Percentiles rank a stretch among this genome's conserved stretches.
Evolutionary conservation across 2,888 invertebrate genomes (phyloP).

Genomic region (Drepanosiphum platanoidis): DNA sequence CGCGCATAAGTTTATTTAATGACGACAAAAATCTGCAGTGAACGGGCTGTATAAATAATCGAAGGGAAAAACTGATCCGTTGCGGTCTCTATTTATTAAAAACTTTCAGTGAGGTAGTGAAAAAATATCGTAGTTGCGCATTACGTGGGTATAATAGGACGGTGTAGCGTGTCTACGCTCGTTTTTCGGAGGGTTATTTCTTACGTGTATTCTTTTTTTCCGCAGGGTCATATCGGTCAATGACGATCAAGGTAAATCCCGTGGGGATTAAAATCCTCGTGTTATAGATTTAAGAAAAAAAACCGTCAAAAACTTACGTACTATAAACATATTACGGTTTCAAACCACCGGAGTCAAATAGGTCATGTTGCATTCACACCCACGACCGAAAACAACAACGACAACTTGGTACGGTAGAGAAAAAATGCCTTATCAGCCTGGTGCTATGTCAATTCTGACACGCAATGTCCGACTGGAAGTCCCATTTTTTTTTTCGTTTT

Average conservation of each 20-base stretch:
- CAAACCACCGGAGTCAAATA: neutral
- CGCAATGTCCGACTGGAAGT: neutral
- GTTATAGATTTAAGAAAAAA: neutral
- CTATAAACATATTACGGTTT: neutral
- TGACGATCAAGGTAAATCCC: conserved; percentile 12
- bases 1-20: neutral
- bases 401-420: neutral
- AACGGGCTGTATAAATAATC: neutral
- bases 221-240: conserved; percentile 28
- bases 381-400: neutral
- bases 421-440: neutral
- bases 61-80: neutral
- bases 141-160: conserved; percentile 3
- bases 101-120: neutral
- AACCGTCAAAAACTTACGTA: neutral
- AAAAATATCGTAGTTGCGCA: neutral
- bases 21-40: neutral
- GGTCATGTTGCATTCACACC: neutral
- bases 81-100: neutral
- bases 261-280: conserved; percentile 10
- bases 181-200: neutral
- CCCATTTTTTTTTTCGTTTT: neutral
- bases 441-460: conserved; percentile 2
- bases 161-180: neutral
- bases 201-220: neutral